A percentile compares a stretch with the other conserved stretches of the same genome.
Conservation (phyloP, 2,113 vertebrate genomes). For the Neoarius graeffei region DNA sequence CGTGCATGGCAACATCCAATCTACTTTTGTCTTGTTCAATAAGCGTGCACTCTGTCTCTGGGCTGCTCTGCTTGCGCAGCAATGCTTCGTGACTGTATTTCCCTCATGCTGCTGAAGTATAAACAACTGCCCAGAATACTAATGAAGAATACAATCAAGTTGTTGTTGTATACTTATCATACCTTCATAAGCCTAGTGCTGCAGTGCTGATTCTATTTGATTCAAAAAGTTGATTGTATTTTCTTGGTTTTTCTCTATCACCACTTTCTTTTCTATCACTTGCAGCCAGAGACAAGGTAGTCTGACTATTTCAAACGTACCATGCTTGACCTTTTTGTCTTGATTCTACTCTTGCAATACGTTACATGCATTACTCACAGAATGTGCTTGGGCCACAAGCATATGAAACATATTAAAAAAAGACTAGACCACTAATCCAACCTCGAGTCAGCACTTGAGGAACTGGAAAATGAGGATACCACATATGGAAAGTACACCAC, state of each 20-base stretch:
- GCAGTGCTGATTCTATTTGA: not conserved
- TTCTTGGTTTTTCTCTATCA: not conserved
- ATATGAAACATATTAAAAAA: slow-evolving; percentile 25
- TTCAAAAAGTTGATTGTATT: not conserved
- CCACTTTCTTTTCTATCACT: not conserved
- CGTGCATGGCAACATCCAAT: not conserved
- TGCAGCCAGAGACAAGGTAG: not conserved
- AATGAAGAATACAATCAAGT: slow-evolving; percentile 11
- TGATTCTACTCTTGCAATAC: not conserved
- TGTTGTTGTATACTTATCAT: not conserved
- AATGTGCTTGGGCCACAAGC: slow-evolving; percentile 32
- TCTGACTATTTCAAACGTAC: not conserved
- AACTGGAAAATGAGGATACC: slow-evolving; percentile 47
- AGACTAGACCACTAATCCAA: slow-evolving; percentile 26
- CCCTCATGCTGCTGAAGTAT: not conserved
- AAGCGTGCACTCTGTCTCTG: not conserved
- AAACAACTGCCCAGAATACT: slow-evolving; percentile 2
- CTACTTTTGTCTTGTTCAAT: not conserved
- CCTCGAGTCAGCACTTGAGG: slow-evolving; percentile 5
- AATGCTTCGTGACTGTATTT: slow-evolving; percentile 22
- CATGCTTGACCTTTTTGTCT: not conserved
- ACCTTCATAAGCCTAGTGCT: not conserved
- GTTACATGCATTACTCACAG: not conserved
- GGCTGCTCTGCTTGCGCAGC: no score
- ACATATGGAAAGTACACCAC: not conserved